Evolutionary conservation across 2,888 invertebrate genomes (phyloP), one percentile per base, ranked within the genome.

Genomic region (Pseudococcus jackbeardsleyi): DNA sequence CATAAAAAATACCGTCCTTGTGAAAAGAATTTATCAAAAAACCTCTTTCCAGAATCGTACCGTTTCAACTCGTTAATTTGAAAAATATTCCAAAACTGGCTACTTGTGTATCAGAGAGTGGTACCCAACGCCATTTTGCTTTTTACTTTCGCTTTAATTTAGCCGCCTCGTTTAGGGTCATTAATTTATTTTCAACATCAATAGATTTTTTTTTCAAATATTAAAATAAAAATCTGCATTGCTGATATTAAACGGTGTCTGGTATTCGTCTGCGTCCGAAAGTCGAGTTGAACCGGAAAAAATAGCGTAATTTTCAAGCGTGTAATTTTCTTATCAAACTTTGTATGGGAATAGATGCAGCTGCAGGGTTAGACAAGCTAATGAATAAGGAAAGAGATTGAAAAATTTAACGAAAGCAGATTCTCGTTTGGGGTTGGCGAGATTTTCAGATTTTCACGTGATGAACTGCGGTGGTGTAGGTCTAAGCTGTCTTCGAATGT

Each of bases 181-280:
- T 79, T 79, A 79, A 79, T 79, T 79, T 79, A 79, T 79, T 79
- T 79, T 15, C 79, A 42, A 79, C 39, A 79, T 79, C 79, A 79
- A 79, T 26, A 42, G 42, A 39, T 42, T 79, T 39, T 79, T 79
- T 79, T 79, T 26, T 4, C 26, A 33, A 33, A 50, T 50, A 50
- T 50, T 50, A 50, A 15, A 50, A 33, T 33, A 3, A 22, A 22
- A 79, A 79, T 79, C 48, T 50, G 48, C 17, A 59, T 33, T 59
- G 15, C 48, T 15, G 15, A 50, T 59, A 12, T n/a, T 15, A 12
- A 59, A 59, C 17, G 15, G 59, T 59, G 59, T 59, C 59, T 59
- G 59, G 59, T 59, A 5, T 59, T 68, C 26, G 68, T 68, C 68
- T 68, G 26, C 26, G 17, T 8, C 59, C 26, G 68, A 26, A 68